Evolutionary conservation across 2,888 invertebrate genomes (phyloP).

Genomic region (Ophonus ardosiacus): DNA sequence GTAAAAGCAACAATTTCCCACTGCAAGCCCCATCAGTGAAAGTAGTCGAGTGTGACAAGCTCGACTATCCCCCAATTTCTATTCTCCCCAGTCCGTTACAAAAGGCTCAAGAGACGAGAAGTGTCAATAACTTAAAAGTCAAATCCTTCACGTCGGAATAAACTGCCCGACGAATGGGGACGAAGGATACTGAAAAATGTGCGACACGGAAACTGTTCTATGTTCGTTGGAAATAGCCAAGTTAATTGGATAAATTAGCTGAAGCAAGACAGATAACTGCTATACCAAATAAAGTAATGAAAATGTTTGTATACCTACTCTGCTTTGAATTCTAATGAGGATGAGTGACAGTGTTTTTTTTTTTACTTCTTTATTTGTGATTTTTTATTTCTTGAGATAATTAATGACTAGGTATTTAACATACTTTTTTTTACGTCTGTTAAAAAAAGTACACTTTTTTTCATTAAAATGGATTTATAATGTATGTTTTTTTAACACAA

Average conservation of each 20-base stretch:
- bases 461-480: too few species aligned
- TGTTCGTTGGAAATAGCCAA: neutral
- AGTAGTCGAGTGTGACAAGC: constrained; percentile 46
- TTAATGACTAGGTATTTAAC: neutral
- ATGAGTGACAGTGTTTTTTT: neutral
- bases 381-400: neutral
- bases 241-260: neutral
- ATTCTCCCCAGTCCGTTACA: constrained; percentile 37
- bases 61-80: constrained; percentile 41
- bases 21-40: constrained; percentile 32
- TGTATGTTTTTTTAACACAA: too few species aligned
- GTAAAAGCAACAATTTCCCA: constrained; percentile 42
- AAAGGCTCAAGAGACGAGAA: constrained; percentile 41
- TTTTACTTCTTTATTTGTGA: neutral
- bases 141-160: constrained; percentile 26
- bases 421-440: too few species aligned
- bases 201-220: neutral
- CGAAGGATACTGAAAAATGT: neutral
- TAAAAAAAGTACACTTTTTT: too few species aligned
- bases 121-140: constrained; percentile 49
- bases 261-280: neutral
- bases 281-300: neutral
- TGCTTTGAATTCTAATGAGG: neutral
- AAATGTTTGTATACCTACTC: neutral
- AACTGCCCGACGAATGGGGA: neutral